A percentile compares a stretch with the other conserved stretches of the same genome.
Conservation (phyloP, 2,888 invertebrate genomes). For the Magallana nippona region DNA sequence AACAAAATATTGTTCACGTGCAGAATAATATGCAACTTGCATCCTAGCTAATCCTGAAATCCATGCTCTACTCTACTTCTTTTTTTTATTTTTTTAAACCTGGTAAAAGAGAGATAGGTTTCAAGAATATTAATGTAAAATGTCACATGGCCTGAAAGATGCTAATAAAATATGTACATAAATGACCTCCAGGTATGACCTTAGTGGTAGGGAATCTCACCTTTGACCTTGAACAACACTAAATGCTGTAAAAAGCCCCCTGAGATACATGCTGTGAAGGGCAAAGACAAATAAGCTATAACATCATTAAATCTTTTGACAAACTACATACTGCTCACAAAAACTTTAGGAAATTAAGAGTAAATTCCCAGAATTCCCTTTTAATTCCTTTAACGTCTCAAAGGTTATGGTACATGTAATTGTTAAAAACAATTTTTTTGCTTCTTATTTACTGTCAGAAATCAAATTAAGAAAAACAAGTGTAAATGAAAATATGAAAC, state of each 20-base stretch:
- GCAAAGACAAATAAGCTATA: background rate
- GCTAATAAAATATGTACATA: conserved; percentile 9
- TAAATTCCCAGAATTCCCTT: too few relatives aligned
- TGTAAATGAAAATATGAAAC: too few relatives aligned
- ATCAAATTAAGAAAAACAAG: too few relatives aligned
- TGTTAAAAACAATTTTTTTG: too few relatives aligned
- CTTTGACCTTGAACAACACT: conserved; percentile 30
- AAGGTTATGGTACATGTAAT: too few relatives aligned
- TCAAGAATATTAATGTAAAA: background rate
- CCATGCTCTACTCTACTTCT: background rate
- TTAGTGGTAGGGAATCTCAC: conserved; percentile 10
- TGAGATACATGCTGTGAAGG: background rate
- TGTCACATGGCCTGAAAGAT: background rate
- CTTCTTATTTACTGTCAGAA: too few relatives aligned
- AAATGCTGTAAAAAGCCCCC: conserved; percentile 19
- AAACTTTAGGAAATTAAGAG: too few relatives aligned
- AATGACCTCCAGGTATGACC: background rate
- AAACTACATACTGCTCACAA: too few relatives aligned
- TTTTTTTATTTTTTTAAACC: background rate
- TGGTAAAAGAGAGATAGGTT: background rate
- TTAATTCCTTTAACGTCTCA: too few relatives aligned
- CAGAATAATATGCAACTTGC: background rate
- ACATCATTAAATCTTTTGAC: background rate
- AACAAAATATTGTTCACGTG: background rate
- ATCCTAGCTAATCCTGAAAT: background rate